A percentile compares a stretch with the other conserved stretches of the same genome.
These are phyloP conservation scores for Petrophora chlorosata DNA, from an alignment of 2,888 invertebrate genomes.

Conservation along the genomic window DNA sequence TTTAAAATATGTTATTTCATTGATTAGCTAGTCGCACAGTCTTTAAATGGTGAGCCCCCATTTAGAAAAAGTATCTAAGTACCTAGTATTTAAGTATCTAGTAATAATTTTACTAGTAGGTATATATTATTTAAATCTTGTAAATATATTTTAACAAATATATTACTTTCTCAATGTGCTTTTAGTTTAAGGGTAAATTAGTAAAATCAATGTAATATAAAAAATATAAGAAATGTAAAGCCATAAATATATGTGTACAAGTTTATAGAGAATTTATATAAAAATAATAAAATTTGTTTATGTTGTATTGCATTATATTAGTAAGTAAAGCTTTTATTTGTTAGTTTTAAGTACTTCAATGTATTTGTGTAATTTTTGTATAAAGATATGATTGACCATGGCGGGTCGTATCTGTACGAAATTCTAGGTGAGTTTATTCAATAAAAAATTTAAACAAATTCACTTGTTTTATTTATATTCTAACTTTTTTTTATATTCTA, in stretches of 20 bases:
- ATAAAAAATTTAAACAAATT: slow-evolving; percentile 25
- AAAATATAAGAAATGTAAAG: slow-evolving; percentile 10
- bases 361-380: slow-evolving; percentile 31
- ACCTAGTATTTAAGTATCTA: too few species aligned
- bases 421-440: slow-evolving; percentile 32
- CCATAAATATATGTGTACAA: slow-evolving; percentile 25
- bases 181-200: slow-evolving; percentile 21
- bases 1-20: slow-evolving; percentile 26
- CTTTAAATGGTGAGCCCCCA: slow-evolving; percentile 77
- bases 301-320: slow-evolving; percentile 29
- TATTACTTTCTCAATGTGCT: slow-evolving; percentile 23
- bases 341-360: slow-evolving; percentile 14
- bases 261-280: slow-evolving; percentile 36
- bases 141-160: slow-evolving; percentile 11
- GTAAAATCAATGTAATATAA: slow-evolving; percentile 18
- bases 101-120: slow-evolving; percentile 1
- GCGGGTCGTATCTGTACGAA: slow-evolving; percentile 34
- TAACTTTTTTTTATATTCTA: not conserved
- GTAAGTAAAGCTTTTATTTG: slow-evolving; percentile 29
- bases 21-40: slow-evolving; percentile 60
- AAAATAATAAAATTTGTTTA: slow-evolving; percentile 20
- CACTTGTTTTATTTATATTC: slow-evolving; percentile 10
- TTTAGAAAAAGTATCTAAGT: slow-evolving; percentile 69
- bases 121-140: slow-evolving; percentile 2
- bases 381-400: slow-evolving; percentile 17